Evolutionary conservation across 2,888 invertebrate species (phyloP), one percentile per base, ranked within the genome.

Genomic region (Glaucopsyche alexis): DNA sequence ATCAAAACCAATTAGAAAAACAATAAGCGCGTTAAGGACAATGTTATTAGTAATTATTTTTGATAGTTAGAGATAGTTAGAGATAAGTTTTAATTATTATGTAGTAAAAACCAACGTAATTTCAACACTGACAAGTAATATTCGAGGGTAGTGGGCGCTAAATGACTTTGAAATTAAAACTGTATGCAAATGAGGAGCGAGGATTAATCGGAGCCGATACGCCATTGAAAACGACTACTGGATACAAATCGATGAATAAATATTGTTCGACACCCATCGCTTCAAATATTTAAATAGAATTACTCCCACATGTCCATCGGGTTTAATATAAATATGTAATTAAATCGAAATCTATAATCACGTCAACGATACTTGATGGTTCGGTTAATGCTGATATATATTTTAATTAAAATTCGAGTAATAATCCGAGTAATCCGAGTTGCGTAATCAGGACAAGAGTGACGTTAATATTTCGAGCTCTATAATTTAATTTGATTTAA

Each of bases 191-290:
- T 92, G 83, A 84, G 80, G 79, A 82, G 79, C 82, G 83, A 84
- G 87, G 88, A 90, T 90, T 90, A 88, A 88, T 85, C 72, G 81
- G 81, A 82, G 87, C 88, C 66, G 85, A 84, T 90, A 87, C 86
- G 84, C 85, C 83, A 82, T 82, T 87, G 84, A 85, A 84, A 85
- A 78, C 82, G 71, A 86, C 89, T 89, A 88, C 89, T 87, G 86
- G 85, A 85, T 87, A 90, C 87, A 87, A 87, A 89, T 89, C 89
- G 86, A 89, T 88, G 88, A 88, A 90, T 89, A 90, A 90, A 90
- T 88, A 88, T 85, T 82, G 84, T 83, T 81, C 85, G 87, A 89
- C 67, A 67, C 67, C 42, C 67, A 67, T 45, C 42, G 49, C 47
- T 49, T 90, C 87, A 88, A 78, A 79, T 79, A 76, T 81, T 52